Percentiles rank a stretch among this genome's conserved stretches.
These are phyloP conservation scores for Coptodon rendalli DNA, from an alignment of 2,113 vertebrate genomes.

Conservation along the genomic window DNA sequence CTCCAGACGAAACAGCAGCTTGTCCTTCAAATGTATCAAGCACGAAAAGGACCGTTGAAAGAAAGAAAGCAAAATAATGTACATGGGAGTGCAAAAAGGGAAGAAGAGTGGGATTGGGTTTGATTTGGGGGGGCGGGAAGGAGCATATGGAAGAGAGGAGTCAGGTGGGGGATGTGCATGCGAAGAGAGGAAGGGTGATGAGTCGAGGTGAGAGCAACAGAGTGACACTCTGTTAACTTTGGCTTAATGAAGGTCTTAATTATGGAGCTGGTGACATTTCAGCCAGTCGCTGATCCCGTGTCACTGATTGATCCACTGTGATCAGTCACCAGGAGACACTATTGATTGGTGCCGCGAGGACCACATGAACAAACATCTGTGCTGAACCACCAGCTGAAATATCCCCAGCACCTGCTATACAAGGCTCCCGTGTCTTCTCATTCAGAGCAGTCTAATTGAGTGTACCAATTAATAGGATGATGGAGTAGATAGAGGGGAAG, in stretches of 20 bases:
- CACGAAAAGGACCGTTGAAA: neutral
- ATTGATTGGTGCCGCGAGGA: slow-evolving; percentile 39
- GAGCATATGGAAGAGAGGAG: slow-evolving; percentile 15
- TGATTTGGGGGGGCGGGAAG: neutral
- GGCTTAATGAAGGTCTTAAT: slow-evolving; percentile 76
- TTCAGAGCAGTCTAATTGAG: slow-evolving; percentile 44
- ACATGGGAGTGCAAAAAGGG: neutral
- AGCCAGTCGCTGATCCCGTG: slow-evolving; percentile 56
- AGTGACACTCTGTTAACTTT: slow-evolving; percentile 61
- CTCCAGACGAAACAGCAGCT: neutral
- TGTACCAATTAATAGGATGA: slow-evolving; percentile 53
- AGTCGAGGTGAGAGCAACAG: slow-evolving; percentile 31
- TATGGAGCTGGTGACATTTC: slow-evolving; percentile 74
- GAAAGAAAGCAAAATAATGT: neutral
- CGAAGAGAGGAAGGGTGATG: neutral
- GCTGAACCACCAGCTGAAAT: neutral
- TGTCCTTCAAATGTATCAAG: slow-evolving; percentile 33
- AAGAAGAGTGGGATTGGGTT: slow-evolving; percentile 17
- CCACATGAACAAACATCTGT: slow-evolving; percentile 43
- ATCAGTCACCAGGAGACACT: slow-evolving; percentile 62
- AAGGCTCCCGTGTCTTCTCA: neutral
- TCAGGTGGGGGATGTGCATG: slow-evolving; percentile 1
- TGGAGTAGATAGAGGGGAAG: neutral
- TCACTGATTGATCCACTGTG: slow-evolving; percentile 63
- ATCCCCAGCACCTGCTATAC: slow-evolving; percentile 21